phyloP scores from a whole-genome alignment of 2,888 invertebrate species.

The Incurvaria masculella region DNA sequence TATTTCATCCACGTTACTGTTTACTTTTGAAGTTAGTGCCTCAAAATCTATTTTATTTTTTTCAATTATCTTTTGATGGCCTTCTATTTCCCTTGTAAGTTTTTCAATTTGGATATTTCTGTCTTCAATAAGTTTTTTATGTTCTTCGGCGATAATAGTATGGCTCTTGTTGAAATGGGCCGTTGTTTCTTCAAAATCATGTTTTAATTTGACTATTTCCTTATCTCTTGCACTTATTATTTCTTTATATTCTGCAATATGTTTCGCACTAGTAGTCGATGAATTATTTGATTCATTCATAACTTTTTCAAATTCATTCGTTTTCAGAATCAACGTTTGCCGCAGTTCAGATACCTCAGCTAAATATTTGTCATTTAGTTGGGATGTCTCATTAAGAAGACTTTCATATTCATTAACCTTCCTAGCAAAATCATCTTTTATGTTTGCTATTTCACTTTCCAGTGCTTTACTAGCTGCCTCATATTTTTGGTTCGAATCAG shows the following conservation, averaged over 20 bases:
- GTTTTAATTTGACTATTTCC: conserved; percentile 49
- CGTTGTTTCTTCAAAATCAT: conserved; percentile 45
- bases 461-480: conserved; percentile 33
- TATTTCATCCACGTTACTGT: conserved; percentile 38
- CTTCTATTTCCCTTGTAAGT: conserved; percentile 46
- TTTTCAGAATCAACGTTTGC: conserved; percentile 35
- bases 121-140: conserved; percentile 49
- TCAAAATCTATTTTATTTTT: conserved; percentile 48
- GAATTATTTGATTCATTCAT: conserved; percentile 37
- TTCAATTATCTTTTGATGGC: conserved; percentile 41
- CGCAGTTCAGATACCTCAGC: conserved; percentile 39
- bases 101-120: conserved; percentile 50
- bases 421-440: conserved; percentile 36
- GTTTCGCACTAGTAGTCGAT: conserved; percentile 35
- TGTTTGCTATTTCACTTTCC: conserved; percentile 36
- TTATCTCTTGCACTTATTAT: conserved; percentile 53
- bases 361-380: conserved; percentile 41
- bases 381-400: conserved; percentile 38
- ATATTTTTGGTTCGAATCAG: conserved; percentile 41
- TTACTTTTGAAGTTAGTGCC: conserved; percentile 43
- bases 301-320: conserved; percentile 39
- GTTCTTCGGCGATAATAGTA: conserved; percentile 49
- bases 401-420: conserved; percentile 50
- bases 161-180: conserved; percentile 49
- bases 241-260: conserved; percentile 46